Evolutionary conservation across 2,113 vertebrate genomes (phyloP).

Genomic region (Plestiodon gilberti): DNA sequence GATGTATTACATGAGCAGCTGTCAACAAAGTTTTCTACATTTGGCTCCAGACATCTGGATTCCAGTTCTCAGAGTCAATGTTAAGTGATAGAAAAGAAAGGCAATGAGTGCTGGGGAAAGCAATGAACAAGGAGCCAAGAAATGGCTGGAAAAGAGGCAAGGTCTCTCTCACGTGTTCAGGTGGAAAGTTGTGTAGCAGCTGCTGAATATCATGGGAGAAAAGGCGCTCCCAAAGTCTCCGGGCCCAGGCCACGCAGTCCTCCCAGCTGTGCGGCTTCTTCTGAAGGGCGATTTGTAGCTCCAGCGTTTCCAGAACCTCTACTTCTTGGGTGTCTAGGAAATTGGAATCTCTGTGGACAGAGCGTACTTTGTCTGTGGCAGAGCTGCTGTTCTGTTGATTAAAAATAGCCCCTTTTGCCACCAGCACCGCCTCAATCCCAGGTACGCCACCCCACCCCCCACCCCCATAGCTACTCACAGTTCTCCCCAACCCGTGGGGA

Average conservation of each 20-base stretch:
- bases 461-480: not conserved
- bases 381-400: not conserved
- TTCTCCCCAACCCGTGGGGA: no score
- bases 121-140: not conserved
- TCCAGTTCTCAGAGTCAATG: not conserved
- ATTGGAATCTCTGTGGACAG: conserved; percentile 69
- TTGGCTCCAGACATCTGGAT: not conserved
- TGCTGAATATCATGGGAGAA: conserved; percentile 77
- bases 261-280: conserved; percentile 71
- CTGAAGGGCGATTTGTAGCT: conserved; percentile 63
- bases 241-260: conserved; percentile 83
- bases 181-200: conserved; percentile 79
- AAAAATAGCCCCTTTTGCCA: no score
- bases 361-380: no score
- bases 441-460: not conserved
- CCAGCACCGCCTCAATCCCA: not conserved
- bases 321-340: conserved; percentile 68
- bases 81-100: not conserved
- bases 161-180: conserved; percentile 60
- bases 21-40: not conserved
- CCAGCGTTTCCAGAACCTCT: conserved; percentile 74
- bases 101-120: not conserved
- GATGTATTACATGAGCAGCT: not conserved
- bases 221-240: conserved; percentile 76
- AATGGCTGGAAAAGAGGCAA: not conserved